Conservation (phyloP, 2,113 vertebrate genomes). For the Chaetorhynchus papuensis region DNA sequence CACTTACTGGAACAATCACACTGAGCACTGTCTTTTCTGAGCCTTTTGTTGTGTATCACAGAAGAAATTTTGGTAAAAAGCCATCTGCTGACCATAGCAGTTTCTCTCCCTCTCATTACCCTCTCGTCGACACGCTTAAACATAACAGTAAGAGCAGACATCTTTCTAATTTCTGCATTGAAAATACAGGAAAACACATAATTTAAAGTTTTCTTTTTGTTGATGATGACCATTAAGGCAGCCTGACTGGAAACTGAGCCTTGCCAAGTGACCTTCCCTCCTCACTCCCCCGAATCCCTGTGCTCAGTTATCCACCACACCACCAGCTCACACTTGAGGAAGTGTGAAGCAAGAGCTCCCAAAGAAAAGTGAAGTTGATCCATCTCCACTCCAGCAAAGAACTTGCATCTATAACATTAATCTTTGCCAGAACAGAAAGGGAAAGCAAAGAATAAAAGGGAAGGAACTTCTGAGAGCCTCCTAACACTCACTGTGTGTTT, state of each 20-base stretch:
- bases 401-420: neutral
- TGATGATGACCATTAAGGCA: neutral
- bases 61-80: neutral
- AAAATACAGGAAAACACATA: neutral
- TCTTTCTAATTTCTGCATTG: neutral
- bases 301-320: neutral
- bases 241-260: neutral
- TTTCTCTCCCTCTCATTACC: neutral
- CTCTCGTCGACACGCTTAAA: neutral
- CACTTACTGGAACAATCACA: neutral
- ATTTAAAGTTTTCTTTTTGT: neutral
- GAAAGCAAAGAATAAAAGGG: neutral
- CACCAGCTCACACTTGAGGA: neutral
- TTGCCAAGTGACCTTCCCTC: neutral
- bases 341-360: neutral
- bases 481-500: neutral
- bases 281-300: neutral
- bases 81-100: neutral
- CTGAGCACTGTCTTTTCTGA: neutral
- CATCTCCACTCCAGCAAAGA: neutral
- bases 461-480: neutral
- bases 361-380: neutral
- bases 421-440: neutral
- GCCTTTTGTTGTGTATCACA: neutral
- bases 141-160: neutral